These are phyloP conservation scores for Microctenopoma steveboyesi DNA, from an alignment of 2,797 vertebrate species.

Conservation along the genomic window DNA sequence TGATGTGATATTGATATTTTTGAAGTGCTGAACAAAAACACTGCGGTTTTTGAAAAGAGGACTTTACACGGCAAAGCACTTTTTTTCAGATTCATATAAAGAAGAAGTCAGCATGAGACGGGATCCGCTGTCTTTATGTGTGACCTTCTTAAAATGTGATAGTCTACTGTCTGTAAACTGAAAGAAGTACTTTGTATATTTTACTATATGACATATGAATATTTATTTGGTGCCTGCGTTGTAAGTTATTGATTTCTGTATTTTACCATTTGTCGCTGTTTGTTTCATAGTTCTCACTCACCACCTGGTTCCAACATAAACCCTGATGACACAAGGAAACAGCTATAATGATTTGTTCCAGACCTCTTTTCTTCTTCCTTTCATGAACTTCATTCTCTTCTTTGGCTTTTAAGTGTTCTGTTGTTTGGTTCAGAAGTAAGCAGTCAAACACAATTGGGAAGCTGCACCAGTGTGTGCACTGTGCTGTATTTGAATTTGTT, in stretches of 20 bases:
- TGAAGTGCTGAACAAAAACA: slow-evolving; percentile 63
- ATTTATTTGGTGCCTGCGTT: slow-evolving; percentile 85
- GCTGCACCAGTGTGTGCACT: background rate
- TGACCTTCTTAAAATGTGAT: slow-evolving; percentile 73
- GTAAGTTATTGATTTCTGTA: slow-evolving; percentile 84
- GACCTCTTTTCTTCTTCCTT: background rate
- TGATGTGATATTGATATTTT: slow-evolving; percentile 51
- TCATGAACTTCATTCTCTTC: background rate
- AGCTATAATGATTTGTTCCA: slow-evolving; percentile 2
- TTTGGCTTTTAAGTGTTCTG: background rate
- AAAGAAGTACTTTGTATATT: slow-evolving; percentile 80
- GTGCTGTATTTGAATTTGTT: background rate
- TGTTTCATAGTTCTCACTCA: slow-evolving; percentile 52
- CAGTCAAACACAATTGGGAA: background rate
- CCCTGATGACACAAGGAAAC: slow-evolving; percentile 41
- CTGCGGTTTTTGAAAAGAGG: slow-evolving; percentile 46
- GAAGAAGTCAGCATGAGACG: slow-evolving; percentile 40
- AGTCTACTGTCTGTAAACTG: slow-evolving; percentile 79
- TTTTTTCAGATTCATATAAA: slow-evolving; percentile 69
- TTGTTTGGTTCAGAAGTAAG: background rate
- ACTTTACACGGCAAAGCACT: slow-evolving; percentile 76
- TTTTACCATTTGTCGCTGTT: slow-evolving; percentile 48
- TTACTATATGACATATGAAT: slow-evolving; percentile 80
- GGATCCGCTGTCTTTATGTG: slow-evolving; percentile 46
- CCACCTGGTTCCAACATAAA: slow-evolving; percentile 62